Evolutionary conservation across 2,888 invertebrate species (phyloP).

Genomic region (Drosophila conformis): DNA sequence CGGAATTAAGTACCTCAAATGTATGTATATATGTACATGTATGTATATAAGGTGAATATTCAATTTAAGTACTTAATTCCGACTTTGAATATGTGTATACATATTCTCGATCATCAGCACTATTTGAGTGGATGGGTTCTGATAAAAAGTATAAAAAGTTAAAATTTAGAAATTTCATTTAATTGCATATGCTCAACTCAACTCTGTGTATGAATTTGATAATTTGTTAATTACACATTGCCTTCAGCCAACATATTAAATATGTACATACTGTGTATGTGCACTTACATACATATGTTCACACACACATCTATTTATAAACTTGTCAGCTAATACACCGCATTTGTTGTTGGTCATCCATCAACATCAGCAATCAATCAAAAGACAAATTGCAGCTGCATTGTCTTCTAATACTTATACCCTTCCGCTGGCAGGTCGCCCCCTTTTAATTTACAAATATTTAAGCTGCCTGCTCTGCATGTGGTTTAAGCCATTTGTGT

Average conservation of each 20-base stretch:
- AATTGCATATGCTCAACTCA: background rate
- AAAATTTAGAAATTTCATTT: background rate
- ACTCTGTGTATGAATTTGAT: background rate
- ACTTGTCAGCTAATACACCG: background rate
- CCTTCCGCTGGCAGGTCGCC: background rate
- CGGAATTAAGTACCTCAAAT: background rate
- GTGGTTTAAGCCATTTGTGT: conserved; percentile 38
- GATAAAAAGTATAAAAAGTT: background rate
- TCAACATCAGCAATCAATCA: conserved; percentile 30
- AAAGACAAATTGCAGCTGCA: conserved; percentile 46
- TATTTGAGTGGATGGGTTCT: background rate
- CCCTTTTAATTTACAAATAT: conserved; percentile 2
- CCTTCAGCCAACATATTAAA: background rate
- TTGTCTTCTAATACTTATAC: conserved; percentile 14
- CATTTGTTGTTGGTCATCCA: conserved; percentile 8
- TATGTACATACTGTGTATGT: background rate
- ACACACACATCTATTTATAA: background rate
- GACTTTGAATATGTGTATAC: no score
- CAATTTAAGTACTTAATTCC: no score
- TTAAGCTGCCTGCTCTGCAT: conserved; percentile 4
- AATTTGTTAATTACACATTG: background rate
- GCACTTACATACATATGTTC: background rate
- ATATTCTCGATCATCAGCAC: background rate
- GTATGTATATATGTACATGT: background rate
- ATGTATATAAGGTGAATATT: background rate